Evolutionary conservation across 2,888 invertebrate genomes (phyloP), one percentile per base, ranked within the genome.

Genomic region (Athalia rosae): DNA sequence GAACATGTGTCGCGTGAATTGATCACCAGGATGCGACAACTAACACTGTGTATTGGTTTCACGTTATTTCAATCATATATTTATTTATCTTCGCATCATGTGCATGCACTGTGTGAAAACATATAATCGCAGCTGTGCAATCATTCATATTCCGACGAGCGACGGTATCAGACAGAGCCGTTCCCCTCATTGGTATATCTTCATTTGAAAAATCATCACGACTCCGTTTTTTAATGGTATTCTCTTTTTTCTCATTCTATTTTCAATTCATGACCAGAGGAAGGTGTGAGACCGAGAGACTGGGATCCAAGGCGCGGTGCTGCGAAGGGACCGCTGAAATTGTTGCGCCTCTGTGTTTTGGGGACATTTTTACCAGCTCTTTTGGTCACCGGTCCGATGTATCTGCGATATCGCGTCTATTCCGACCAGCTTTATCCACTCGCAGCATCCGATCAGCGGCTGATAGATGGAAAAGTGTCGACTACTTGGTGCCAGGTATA

Each of bases 401-500:
- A 95, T 85, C 90, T 95, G 90, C 92, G 95, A 80, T 95, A 94
- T 88, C 92, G 93, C 6, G 94, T 95, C 15, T 95, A 93, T 87
- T 93, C 93, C 13, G 93, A 94, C 5, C 94, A 94, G 86, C 91
- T 94, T 85, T 95, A 95, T 85, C 94, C 95, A 0, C 91, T 95
- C 86, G 93, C 94, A 41, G 93, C 94, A 90, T 94, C 95, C 0
- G 95, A 95, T 87, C 95, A 95, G 93, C 90, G 95, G 79, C 91
- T 95, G 78, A 92, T 95, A 80, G 95, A 95, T 87, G 93, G 93
- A 84, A 93, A 92, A 90, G 93, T 95, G 81, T 95, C 95, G 0
- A 94, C 95, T 0, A 94, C 93, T 15, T 95, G 95, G 95, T 95
- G 95, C 86, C 95, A 95, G 93, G 95, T 95, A 90, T 89, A 87